These are phyloP conservation scores for Pagetopsis macropterus DNA, from an alignment of 2,797 vertebrate genomes.

Conservation along the genomic window DNA sequence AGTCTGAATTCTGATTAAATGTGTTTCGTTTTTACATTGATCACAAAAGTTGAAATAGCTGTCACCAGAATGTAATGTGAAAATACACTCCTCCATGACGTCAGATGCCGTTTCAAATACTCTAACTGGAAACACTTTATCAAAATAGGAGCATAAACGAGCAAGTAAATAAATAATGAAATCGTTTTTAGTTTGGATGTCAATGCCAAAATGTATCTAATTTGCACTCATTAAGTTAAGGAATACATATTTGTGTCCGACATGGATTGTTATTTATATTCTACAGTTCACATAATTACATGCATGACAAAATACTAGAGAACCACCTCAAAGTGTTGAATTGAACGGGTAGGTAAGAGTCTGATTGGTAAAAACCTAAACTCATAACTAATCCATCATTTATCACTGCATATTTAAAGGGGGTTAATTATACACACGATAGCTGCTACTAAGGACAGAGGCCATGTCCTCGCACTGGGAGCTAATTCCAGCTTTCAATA, in stretches of 20 bases:
- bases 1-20: not conserved
- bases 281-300: not conserved
- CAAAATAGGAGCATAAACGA: not conserved
- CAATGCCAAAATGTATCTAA: not conserved
- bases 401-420: slow-evolving; percentile 3
- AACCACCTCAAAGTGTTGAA: not conserved
- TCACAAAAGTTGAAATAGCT: not conserved
- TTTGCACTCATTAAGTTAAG: not conserved
- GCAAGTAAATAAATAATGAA: not conserved
- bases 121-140: not conserved
- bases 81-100: not conserved
- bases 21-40: not conserved
- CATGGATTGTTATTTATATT: not conserved
- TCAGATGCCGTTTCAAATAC: not conserved
- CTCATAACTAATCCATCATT: slow-evolving; percentile 2
- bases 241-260: not conserved
- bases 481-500: not conserved
- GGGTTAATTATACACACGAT: not conserved
- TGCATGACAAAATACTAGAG: not conserved
- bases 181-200: not conserved
- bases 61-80: not conserved
- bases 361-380: not conserved
- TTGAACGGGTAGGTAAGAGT: not conserved
- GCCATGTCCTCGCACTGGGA: slow-evolving; percentile 2
- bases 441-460: not conserved